Evolutionary conservation across 2,113 vertebrate species (phyloP).

Genomic region (Ia io): DNA sequence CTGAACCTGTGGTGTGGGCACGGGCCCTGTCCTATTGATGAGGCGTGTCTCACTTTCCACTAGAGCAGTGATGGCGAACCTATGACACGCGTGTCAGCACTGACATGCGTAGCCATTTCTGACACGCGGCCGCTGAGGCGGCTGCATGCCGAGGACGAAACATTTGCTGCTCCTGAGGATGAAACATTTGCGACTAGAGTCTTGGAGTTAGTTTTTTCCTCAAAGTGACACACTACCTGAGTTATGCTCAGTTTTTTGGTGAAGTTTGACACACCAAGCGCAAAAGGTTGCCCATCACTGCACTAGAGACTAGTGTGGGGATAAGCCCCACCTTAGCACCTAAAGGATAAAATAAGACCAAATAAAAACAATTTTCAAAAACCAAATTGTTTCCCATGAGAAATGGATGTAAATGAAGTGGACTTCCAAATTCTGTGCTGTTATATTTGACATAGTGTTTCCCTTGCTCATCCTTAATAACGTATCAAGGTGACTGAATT

Average conservation of each 20-base stretch:
- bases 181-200: no score
- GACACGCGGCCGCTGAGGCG: no score
- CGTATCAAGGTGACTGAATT: background rate
- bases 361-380: background rate
- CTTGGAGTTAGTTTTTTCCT: no score
- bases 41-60: background rate
- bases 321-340: background rate
- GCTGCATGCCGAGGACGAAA: no score
- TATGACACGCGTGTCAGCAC: no score
- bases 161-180: no score
- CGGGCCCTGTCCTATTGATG: background rate
- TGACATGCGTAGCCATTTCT: no score
- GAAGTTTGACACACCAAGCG: no score
- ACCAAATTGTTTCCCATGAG: background rate
- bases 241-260: no score
- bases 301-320: background rate
- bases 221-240: no score
- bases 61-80: no score
- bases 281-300: no score
- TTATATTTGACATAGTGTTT: background rate
- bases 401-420: background rate
- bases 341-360: background rate
- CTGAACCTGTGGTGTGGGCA: background rate
- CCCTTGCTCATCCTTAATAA: background rate
- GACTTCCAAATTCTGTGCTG: background rate